Evolutionary conservation across 2,113 vertebrate genomes (phyloP).

Genomic region (Hypomesus transpacificus): DNA sequence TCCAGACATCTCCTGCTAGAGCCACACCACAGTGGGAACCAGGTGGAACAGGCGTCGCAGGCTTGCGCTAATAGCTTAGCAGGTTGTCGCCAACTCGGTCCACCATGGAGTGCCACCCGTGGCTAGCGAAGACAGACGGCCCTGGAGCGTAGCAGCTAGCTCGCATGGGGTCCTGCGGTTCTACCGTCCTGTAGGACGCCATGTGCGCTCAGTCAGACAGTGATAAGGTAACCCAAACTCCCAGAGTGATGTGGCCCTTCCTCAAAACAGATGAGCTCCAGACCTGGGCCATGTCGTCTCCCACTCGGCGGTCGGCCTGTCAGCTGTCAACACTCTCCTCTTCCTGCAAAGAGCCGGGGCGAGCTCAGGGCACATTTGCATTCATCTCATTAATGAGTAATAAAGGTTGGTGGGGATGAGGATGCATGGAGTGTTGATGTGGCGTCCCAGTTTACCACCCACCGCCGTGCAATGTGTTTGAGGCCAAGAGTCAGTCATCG

Average conservation of each 20-base stretch:
- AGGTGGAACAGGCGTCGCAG: neutral
- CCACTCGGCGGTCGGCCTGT: slow-evolving; percentile 19
- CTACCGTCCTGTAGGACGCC: neutral
- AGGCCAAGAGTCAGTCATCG: slow-evolving; percentile 45
- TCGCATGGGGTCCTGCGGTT: neutral
- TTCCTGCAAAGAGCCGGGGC: neutral
- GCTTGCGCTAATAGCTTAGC: neutral
- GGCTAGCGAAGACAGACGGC: slow-evolving; percentile 4
- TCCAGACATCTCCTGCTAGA: neutral
- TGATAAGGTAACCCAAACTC: neutral
- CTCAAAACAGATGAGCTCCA: neutral
- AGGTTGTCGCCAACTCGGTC: neutral
- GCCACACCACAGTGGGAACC: neutral
- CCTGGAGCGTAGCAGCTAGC: neutral
- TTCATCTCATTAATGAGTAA: slow-evolving; percentile 56
- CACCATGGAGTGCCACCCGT: neutral
- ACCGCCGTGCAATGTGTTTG: slow-evolving; percentile 21
- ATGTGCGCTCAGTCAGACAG: neutral
- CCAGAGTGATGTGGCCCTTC: neutral
- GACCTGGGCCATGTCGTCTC: neutral
- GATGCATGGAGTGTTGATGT: slow-evolving; percentile 47
- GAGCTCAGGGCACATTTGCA: slow-evolving; percentile 6
- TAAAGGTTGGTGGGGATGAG: slow-evolving; percentile 27
- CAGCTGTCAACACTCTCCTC: slow-evolving; percentile 37
- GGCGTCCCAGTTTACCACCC: slow-evolving; percentile 60